Evolutionary conservation across 2,797 vertebrate species (phyloP).

Genomic region (Hydrocynus forskahlii): DNA sequence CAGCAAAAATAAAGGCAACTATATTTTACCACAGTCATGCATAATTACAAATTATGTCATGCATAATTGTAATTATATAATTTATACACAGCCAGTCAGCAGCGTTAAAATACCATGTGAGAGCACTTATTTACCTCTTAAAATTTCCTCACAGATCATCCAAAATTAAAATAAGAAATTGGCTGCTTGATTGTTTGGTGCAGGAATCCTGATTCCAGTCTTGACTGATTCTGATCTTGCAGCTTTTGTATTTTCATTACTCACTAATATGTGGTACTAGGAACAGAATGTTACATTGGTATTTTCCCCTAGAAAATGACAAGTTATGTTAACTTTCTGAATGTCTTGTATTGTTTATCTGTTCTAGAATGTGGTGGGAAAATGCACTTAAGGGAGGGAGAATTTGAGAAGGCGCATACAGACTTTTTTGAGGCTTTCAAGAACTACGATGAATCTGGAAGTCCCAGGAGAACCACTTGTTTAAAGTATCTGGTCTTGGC

Average conservation of each 20-base stretch:
- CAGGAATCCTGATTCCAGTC: no score
- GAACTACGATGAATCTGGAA: constrained; percentile 99
- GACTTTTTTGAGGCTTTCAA: constrained; percentile 99
- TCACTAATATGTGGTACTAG: background rate
- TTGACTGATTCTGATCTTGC: no score
- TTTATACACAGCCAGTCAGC: no score
- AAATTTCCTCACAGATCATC: no score
- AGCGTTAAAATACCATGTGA: no score
- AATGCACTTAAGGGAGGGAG: constrained; percentile 99
- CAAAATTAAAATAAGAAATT: no score
- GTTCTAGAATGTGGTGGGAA: constrained; percentile 95
- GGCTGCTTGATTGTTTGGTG: no score
- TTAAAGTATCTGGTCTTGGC: constrained; percentile 99
- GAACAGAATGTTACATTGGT: background rate
- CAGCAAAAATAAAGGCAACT: no score
- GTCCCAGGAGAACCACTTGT: constrained; percentile 97
- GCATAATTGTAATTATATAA: no score
- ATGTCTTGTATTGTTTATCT: background rate
- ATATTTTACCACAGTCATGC: no score
- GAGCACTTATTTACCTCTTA: no score
- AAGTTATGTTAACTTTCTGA: background rate
- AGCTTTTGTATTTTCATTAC: background rate
- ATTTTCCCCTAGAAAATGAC: background rate
- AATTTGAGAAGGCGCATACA: constrained; percentile 99
- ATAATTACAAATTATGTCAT: no score